Base-by-base conservation (phyloP, 2,888 invertebrate species). In the Cheiracanthium punctorium region DNA sequence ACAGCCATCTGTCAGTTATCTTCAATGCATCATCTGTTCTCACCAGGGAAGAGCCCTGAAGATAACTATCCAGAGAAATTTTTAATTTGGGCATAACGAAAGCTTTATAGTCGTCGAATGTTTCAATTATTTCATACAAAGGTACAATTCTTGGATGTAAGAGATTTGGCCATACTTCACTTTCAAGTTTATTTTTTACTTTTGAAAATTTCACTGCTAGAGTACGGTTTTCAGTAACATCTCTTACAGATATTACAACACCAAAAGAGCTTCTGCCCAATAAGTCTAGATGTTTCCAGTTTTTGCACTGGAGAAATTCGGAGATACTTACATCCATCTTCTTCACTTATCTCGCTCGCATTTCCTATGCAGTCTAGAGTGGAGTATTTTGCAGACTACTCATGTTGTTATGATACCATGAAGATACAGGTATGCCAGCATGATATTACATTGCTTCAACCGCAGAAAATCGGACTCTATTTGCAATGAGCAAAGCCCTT, bases 101-200 rank as follows among this genome's bases (percentile, higher is more conserved):
- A 10, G 48, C 73, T 12, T 17, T 67, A 17, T 20, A 20, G 12
- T 37, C 4, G 1, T 48, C 52, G 0, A 29, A 14, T 30, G 30
- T 20, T 30, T 43, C 14, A 1, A 73, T 14, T 10, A 28, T 73
- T 30, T 48, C 73, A 32, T 14, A 73, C n/a, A 73, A 32, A 48
- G 73, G 73, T 24, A 73, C 24, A 17, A 73, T 29, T 17, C 29
- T 28, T 29, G 73, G 73, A 48, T 73, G 73, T 8, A 73, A 48
- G 0, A 73, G 12, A 10, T 48, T 48, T 37, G 73, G 1, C 73
- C 73, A 73, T 29, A 52, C 17, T 48, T 48, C 10, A 48, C n/a
- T n/a, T 48, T 73, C 73, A 4, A 73, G 10, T 17, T 48, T 30
- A n/a, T 48, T 73, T 30, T 14, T 29, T 0, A 20, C 12, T 73